phyloP scores from a whole-genome alignment of 2,888 invertebrate genomes.

The Drosophila sordidula region DNA sequence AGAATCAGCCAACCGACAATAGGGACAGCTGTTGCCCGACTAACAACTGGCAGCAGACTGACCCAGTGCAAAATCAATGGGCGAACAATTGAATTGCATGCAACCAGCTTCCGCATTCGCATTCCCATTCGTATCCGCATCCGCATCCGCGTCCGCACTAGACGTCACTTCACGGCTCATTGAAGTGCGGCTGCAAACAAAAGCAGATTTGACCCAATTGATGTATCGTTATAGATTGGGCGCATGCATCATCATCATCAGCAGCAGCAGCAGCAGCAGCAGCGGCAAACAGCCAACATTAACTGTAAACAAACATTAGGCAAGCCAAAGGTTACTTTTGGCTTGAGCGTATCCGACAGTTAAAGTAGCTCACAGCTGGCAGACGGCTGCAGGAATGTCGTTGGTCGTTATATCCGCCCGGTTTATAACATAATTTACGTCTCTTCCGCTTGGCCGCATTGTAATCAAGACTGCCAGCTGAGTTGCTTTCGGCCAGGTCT shows the following conservation, averaged over 20 bases:
- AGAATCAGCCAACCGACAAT: conserved; percentile 8
- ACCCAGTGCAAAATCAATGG: conserved; percentile 62
- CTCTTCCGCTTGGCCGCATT: conserved; percentile 71
- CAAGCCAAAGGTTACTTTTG: conserved; percentile 35
- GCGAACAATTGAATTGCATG: conserved; percentile 35
- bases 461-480: conserved; percentile 56
- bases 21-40: conserved; percentile 59
- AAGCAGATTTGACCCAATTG: conserved; percentile 58
- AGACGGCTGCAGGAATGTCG: conserved; percentile 11
- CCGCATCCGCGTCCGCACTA: conserved; percentile 33
- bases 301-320: conserved; percentile 30
- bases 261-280: conserved; percentile 6
- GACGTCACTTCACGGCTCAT: conserved; percentile 62
- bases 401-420: conserved; percentile 49
- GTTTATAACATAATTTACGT: conserved; percentile 70
- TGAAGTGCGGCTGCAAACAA: conserved; percentile 48
- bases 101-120: conserved; percentile 41
- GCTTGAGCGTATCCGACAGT: conserved; percentile 30
- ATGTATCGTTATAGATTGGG: conserved; percentile 46
- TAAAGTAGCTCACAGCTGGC: conserved; percentile 24
- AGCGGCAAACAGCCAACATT: not conserved
- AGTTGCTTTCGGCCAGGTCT: conserved; percentile 35
- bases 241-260: conserved; percentile 23
- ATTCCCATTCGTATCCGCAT: conserved; percentile 27
- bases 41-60: conserved; percentile 37